Evolutionary conservation across 2,113 vertebrate genomes (phyloP).

Genomic region (Salvelinus sp.): DNA sequence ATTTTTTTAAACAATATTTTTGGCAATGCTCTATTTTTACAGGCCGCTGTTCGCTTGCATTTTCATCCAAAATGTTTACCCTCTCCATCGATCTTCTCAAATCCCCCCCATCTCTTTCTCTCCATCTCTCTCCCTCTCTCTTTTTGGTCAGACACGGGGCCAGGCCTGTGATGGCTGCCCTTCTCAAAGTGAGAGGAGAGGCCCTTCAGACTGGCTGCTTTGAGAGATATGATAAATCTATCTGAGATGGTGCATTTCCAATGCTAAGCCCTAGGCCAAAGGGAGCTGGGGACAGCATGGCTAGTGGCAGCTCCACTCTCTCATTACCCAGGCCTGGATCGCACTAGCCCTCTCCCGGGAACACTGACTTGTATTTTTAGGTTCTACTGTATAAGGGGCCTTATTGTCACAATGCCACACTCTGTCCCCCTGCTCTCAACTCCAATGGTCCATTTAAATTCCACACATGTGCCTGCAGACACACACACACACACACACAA

Average conservation of each 20-base stretch:
- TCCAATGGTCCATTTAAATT: slow-evolving; percentile 52
- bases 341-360: slow-evolving; percentile 66
- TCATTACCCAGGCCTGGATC: slow-evolving; percentile 76
- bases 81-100: slow-evolving; percentile 6
- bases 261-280: slow-evolving; percentile 63
- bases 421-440: slow-evolving; percentile 41
- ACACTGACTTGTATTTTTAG: slow-evolving; percentile 75
- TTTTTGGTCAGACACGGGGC: slow-evolving; percentile 54
- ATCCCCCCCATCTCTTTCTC: slow-evolving; percentile 10
- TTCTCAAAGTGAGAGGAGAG: neutral
- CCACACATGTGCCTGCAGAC: neutral
- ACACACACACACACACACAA: slow-evolving; percentile 22
- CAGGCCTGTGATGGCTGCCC: slow-evolving; percentile 26
- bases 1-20: no score
- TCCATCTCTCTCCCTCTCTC: slow-evolving; percentile 11
- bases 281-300: slow-evolving; percentile 66
- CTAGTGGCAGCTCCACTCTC: slow-evolving; percentile 68
- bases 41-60: no score
- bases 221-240: slow-evolving; percentile 77
- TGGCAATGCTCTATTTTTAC: no score
- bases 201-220: slow-evolving; percentile 66
- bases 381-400: slow-evolving; percentile 54
- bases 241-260: slow-evolving; percentile 61
- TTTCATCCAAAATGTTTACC: no score
- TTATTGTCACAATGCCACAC: slow-evolving; percentile 59